These are phyloP conservation scores for Cricetomys ansorgei DNA, from an alignment of 2,113 vertebrate genomes.

Conservation along the genomic window DNA sequence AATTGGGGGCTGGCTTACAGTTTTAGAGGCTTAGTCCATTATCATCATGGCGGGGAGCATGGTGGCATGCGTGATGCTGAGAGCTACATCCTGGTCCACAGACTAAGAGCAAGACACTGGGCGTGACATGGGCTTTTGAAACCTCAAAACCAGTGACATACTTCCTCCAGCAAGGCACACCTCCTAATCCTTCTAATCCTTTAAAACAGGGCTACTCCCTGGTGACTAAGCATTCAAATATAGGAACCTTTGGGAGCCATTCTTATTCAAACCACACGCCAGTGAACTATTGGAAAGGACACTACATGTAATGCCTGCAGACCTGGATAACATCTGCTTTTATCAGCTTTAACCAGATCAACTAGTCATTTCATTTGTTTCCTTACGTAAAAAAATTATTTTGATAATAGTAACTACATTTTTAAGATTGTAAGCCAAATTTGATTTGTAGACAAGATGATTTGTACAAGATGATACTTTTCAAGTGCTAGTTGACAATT, in stretches of 20 bases:
- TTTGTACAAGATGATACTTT: conserved; percentile 25
- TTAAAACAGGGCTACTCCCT: background rate
- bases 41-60: background rate
- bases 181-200: background rate
- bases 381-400: background rate
- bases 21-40: background rate
- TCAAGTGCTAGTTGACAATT: conserved; percentile 9
- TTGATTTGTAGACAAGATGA: conserved; percentile 31
- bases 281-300: background rate
- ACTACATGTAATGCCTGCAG: background rate
- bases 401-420: background rate
- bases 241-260: background rate
- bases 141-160: background rate
- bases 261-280: background rate
- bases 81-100: no score
- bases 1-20: background rate
- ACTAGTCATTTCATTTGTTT: conserved; percentile 20
- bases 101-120: no score
- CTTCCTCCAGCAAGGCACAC: background rate
- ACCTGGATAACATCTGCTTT: background rate
- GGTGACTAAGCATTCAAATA: background rate
- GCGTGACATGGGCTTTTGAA: no score
- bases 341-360: background rate
- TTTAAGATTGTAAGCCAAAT: conserved; percentile 49
- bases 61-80: background rate